phyloP scores from a whole-genome alignment of 2,113 vertebrate genomes.

The Heteronetta atricapilla region DNA sequence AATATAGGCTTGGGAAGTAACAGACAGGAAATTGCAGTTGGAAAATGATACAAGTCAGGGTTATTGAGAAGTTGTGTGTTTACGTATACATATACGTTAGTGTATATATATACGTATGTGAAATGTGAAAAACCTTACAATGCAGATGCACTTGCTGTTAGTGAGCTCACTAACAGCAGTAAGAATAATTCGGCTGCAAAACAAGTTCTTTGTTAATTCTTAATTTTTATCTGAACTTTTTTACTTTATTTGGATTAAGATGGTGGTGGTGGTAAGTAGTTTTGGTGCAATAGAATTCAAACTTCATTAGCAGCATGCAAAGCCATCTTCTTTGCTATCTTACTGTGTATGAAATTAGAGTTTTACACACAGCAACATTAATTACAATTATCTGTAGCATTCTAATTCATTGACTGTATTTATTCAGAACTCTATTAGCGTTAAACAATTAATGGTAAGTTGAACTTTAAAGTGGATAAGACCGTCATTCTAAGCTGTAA shows the following conservation, averaged over 20 bases:
- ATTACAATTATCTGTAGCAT: slow-evolving; percentile 49
- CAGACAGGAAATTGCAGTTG: not conserved
- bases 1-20: not conserved
- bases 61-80: not conserved
- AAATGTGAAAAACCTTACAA: not conserved
- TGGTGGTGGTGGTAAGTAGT: not conserved
- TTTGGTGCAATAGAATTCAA: not conserved
- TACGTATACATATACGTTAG: not conserved
- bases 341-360: slow-evolving; percentile 5
- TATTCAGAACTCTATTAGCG: slow-evolving; percentile 42
- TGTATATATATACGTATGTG: not conserved
- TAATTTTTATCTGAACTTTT: not conserved
- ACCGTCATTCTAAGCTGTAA: slow-evolving; percentile 40
- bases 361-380: slow-evolving; percentile 36
- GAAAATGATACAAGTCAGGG: not conserved
- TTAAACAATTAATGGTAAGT: slow-evolving; percentile 58
- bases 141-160: not conserved
- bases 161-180: not conserved
- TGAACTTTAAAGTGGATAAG: slow-evolving; percentile 60
- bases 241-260: not conserved
- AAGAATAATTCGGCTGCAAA: not conserved
- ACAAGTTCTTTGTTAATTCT: not conserved
- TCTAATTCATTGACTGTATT: slow-evolving; percentile 57
- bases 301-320: slow-evolving; percentile 33
- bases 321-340: slow-evolving; percentile 36